Conservation (phyloP, 1,140 invertebrate genomes). For the Ips typographus region DNA sequence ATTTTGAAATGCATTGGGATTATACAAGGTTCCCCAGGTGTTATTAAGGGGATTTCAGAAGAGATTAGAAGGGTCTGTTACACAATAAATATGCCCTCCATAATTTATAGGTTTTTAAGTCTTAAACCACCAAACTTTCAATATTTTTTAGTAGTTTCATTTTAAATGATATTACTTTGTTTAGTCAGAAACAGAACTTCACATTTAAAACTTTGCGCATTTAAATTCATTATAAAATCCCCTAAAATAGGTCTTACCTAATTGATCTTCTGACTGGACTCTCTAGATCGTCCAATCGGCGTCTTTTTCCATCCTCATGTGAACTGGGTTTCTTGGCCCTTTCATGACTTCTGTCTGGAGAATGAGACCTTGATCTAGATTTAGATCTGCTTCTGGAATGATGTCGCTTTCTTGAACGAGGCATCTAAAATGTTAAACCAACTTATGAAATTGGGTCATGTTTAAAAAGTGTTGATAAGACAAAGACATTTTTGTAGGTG, state of each 20-base stretch:
- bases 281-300: conserved; percentile 60
- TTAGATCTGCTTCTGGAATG: conserved; percentile 62
- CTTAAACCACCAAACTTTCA: too few species aligned
- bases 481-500: neutral
- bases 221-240: too few species aligned
- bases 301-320: conserved; percentile 54
- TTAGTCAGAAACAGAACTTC: neutral
- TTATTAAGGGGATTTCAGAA: too few species aligned
- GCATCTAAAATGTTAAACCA: conserved; percentile 66
- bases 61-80: too few species aligned
- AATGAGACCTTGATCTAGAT: conserved; percentile 56
- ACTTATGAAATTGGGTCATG: neutral
- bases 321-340: conserved; percentile 38
- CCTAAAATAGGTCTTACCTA: conserved; percentile 52
- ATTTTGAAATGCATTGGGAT: too few species aligned
- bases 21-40: too few species aligned
- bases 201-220: neutral
- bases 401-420: conserved; percentile 74
- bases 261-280: conserved; percentile 59
- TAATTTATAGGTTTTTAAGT: too few species aligned
- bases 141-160: too few species aligned
- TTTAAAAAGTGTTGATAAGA: neutral
- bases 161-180: too few species aligned
- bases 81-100: too few species aligned
- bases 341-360: conserved; percentile 46